Evolutionary conservation across 1,140 invertebrate species (phyloP).

Genomic region (Calephelis nemesis): DNA sequence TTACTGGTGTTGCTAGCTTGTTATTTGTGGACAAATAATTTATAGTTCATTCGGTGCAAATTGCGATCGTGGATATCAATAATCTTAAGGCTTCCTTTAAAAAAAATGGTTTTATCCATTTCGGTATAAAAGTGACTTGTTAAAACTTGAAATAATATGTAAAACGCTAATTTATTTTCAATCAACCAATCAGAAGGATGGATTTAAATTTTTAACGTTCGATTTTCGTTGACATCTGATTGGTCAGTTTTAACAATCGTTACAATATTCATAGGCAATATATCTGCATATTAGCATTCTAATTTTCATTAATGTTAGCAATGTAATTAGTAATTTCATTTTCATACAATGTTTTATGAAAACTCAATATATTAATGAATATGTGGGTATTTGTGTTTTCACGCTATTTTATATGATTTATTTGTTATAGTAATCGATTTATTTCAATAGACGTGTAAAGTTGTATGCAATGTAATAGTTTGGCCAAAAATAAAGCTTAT

Average conservation of each 20-base stretch:
- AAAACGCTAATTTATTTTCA: neutral
- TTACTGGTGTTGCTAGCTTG: neutral
- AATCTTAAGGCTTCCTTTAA: slow-evolving; percentile 50
- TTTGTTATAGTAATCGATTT: slow-evolving; percentile 49
- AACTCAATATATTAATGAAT: slow-evolving; percentile 4
- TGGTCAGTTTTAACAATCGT: slow-evolving; percentile 3
- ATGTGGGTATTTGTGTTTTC: slow-evolving; percentile 28
- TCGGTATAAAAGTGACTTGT: neutral
- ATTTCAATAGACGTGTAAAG: slow-evolving; percentile 62
- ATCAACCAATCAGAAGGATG: neutral
- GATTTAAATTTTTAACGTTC: slow-evolving; percentile 5
- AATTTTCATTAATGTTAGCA: slow-evolving; percentile 22
- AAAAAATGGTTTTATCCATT: slow-evolving; percentile 38
- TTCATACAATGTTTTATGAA: slow-evolving; percentile 21
- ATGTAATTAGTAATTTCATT: slow-evolving; percentile 7
- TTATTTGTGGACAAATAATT: neutral
- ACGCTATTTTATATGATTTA: slow-evolving; percentile 51
- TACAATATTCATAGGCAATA: neutral
- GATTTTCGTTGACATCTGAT: neutral
- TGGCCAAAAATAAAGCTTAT: slow-evolving; percentile 78
- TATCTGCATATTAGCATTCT: slow-evolving; percentile 18
- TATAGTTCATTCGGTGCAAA: slow-evolving; percentile 1
- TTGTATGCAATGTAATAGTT: slow-evolving; percentile 74
- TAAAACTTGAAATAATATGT: neutral
- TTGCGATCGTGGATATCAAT: neutral